Percentiles rank a stretch among this genome's conserved stretches.
These are phyloP conservation scores for Stratiolaelaps scimitus DNA, from an alignment of 1,140 invertebrate genomes.

Conservation along the genomic window DNA sequence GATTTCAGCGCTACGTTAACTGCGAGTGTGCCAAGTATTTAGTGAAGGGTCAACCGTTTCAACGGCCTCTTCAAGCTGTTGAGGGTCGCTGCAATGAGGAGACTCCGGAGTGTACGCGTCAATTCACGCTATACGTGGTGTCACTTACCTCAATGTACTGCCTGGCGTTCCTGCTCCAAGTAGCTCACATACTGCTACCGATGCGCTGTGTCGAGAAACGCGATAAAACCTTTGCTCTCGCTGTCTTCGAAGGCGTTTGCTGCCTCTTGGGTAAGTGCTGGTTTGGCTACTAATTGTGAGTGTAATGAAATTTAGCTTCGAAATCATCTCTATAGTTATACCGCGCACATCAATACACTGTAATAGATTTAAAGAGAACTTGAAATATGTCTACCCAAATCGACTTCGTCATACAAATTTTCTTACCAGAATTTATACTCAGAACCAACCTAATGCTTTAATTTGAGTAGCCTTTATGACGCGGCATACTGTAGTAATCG, in stretches of 20 bases:
- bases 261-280: constrained; percentile 13
- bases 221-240: constrained; percentile 23
- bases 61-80: background rate
- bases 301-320: no score
- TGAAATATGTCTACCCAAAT: no score
- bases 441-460: no score
- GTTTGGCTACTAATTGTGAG: background rate
- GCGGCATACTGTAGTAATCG: no score
- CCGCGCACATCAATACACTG: no score
- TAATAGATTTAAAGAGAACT: no score
- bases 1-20: constrained; percentile 15
- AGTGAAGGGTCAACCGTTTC: constrained; percentile 7
- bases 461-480: no score
- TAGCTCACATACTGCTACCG: constrained; percentile 17
- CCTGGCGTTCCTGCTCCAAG: constrained; percentile 9
- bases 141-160: constrained; percentile 20
- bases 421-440: no score
- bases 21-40: constrained; percentile 22
- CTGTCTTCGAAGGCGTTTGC: constrained; percentile 12
- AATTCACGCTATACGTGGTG: constrained; percentile 15
- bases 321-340: no score
- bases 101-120: constrained; percentile 18
- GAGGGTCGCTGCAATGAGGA: constrained; percentile 24
- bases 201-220: constrained; percentile 6
- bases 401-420: no score